Conservation (phyloP, 2,888 invertebrate genomes). For the Lepidonotus clava region DNA sequence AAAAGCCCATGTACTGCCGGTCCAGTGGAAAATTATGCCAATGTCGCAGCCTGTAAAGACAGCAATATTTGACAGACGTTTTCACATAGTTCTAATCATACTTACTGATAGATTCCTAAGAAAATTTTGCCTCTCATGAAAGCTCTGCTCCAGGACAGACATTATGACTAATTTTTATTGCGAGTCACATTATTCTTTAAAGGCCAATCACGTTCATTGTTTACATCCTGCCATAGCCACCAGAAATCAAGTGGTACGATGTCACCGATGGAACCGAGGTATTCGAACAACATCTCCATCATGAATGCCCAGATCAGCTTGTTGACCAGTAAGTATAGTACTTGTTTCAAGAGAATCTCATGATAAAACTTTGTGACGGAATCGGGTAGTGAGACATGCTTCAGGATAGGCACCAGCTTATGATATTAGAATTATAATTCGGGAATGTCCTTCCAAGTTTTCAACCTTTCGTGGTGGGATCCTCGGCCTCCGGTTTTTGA, state of each 20-base stretch:
- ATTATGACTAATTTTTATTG: not conserved
- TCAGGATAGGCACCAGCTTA: no score
- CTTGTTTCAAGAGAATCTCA: no score
- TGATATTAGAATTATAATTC: no score
- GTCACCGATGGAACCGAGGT: not conserved
- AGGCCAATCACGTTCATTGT: not conserved
- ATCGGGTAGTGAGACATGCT: no score
- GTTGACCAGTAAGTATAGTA: conserved; percentile 11
- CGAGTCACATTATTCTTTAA: no score
- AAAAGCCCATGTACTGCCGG: no score
- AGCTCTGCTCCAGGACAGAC: not conserved
- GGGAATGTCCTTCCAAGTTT: no score
- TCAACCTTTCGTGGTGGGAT: no score
- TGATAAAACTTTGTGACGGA: no score
- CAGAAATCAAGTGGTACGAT: not conserved
- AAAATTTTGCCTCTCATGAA: not conserved
- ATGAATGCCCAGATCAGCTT: conserved; percentile 22
- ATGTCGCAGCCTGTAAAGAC: no score
- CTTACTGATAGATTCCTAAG: not conserved
- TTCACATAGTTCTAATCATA: not conserved
- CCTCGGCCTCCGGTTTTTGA: no score
- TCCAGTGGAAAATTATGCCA: no score
- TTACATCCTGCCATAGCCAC: not conserved
- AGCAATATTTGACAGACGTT: not conserved
- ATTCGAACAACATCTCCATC: not conserved